phyloP scores from a whole-genome alignment of 1,140 invertebrate species.

The Lethocerus indicus region DNA sequence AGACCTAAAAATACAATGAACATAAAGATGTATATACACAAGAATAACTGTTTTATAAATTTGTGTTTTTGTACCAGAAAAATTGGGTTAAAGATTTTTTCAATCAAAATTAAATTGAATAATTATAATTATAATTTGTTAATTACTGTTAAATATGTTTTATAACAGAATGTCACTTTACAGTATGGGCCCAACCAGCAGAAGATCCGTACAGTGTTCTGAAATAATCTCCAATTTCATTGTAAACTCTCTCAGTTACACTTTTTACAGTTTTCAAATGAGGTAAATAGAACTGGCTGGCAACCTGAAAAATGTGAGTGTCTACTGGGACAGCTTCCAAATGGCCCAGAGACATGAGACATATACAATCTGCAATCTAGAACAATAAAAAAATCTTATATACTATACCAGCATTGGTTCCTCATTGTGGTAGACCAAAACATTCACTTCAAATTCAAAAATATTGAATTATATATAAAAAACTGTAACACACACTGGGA shows the following conservation, averaged over 20 bases:
- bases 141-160: no score
- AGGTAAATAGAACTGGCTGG: slow-evolving; percentile 61
- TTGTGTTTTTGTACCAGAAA: not conserved
- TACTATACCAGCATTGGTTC: no score
- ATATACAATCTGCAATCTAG: slow-evolving; percentile 94
- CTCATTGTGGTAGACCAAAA: no score
- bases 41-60: slow-evolving; percentile 11
- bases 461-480: slow-evolving; percentile 4
- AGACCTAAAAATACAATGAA: slow-evolving; percentile 34
- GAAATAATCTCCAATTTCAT: slow-evolving; percentile 71
- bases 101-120: not conserved
- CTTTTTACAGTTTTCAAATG: slow-evolving; percentile 58
- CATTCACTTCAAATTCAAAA: no score
- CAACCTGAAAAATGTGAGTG: slow-evolving; percentile 92
- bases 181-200: slow-evolving; percentile 92
- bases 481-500: not conserved
- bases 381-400: slow-evolving; percentile 10
- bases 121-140: not conserved
- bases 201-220: slow-evolving; percentile 63
- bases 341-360: slow-evolving; percentile 89
- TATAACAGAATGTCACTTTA: no score
- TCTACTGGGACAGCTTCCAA: slow-evolving; percentile 83
- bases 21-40: not conserved
- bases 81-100: not conserved
- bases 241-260: slow-evolving; percentile 67